Evolutionary conservation across 2,113 vertebrate species (phyloP).

Genomic region (Proterorhinus semilunaris): DNA sequence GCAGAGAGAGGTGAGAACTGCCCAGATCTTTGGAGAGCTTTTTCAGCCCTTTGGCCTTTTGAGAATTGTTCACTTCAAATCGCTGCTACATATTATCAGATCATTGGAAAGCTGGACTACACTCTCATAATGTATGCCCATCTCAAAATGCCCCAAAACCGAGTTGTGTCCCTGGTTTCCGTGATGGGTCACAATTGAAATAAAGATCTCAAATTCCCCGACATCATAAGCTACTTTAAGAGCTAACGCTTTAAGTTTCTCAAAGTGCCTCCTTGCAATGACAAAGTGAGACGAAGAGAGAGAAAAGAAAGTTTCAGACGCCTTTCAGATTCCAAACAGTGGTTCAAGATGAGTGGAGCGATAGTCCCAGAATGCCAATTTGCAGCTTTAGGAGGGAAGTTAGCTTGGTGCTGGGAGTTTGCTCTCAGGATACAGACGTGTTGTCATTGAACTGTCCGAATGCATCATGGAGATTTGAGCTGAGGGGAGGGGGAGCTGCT

Average conservation of each 20-base stretch:
- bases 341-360: conserved; percentile 56
- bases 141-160: too few relatives aligned
- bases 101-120: too few relatives aligned
- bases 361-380: conserved; percentile 70
- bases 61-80: too few relatives aligned
- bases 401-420: conserved; percentile 44
- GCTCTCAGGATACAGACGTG: conserved; percentile 57
- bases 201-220: conserved; percentile 2
- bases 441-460: conserved; percentile 71
- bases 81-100: too few relatives aligned
- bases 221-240: conserved; percentile 26
- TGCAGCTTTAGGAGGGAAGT: conserved; percentile 58
- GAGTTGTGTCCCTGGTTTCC: too few relatives aligned
- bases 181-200: too few relatives aligned
- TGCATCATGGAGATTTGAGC: conserved; percentile 68
- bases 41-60: too few relatives aligned
- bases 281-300: conserved; percentile 53
- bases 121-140: too few relatives aligned
- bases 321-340: conserved; percentile 63
- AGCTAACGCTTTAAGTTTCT: conserved; percentile 25
- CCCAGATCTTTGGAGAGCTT: too few relatives aligned
- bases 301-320: conserved; percentile 64
- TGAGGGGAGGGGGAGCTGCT: conserved; percentile 51
- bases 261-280: conserved; percentile 47
- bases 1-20: too few relatives aligned